Evolutionary conservation across 1,140 invertebrate genomes (phyloP), one percentile per base, ranked within the genome.

Genomic region (Dreissena rostriformis): DNA sequence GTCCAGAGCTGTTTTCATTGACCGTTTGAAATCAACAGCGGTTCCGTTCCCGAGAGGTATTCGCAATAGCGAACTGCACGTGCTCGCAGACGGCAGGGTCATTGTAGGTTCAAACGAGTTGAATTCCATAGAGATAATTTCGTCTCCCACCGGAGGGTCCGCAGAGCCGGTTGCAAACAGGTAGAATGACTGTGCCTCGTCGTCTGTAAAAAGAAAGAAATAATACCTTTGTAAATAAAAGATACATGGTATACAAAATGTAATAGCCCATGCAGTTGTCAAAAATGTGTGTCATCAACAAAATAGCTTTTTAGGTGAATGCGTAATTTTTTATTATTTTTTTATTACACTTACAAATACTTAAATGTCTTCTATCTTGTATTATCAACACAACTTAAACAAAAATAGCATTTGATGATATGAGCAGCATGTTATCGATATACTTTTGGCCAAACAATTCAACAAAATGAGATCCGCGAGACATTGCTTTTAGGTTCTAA

Each of bases 81-180:
- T 81, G 24, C 17, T 52, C 12, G 67, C 70, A n/a, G 55, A 28
- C 8, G 68, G 78, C 24, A 71, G 63, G 7, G 28, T 81, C 53
- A 61, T 55, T 15, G 67, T 26, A 24, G 1, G 53, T 7, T 72
- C 70, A 29, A 0, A 72, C 12, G 49, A 52, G 68, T 81, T 81
- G 52, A 81, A 81, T 39, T 72, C 78, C 14, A 81, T 28, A 4
- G 19, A 8, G 1, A 81, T 55, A 4, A 19, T 11, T 19, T 81
- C 78, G 22, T 81, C 78, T n/a, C 22, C 52, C 10, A 81, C 67
- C 4, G 78, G 51, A 19, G 78, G 78, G 24, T 81, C 78, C 26
- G 52, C 52, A 29, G 78, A 63, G 24, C 78, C 78, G 15, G 78
- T 81, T n/a, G 72, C 55, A 29, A 81, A 81, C 55, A 72, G 67